Evolutionary conservation across 1,140 invertebrate genomes (phyloP).

Genomic region (Caenorhabditis briggsae): DNA sequence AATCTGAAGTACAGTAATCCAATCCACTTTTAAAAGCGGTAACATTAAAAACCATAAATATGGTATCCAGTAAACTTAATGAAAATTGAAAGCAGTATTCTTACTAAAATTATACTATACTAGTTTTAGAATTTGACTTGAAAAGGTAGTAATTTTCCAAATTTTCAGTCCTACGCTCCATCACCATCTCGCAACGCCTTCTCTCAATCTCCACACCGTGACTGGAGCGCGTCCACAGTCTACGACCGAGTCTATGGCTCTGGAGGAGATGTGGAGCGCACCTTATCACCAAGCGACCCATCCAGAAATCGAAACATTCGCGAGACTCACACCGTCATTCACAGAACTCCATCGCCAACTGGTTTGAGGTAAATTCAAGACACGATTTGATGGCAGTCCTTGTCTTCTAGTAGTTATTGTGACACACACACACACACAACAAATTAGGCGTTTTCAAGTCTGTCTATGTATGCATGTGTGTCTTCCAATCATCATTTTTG

Average conservation of each 20-base stretch:
- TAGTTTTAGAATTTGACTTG: no score
- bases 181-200: slow-evolving; percentile 38
- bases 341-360: slow-evolving; percentile 55
- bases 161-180: slow-evolving; percentile 60
- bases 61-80: no score
- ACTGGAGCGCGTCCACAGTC: slow-evolving; percentile 58
- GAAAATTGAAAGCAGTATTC: no score
- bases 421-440: slow-evolving; percentile 25
- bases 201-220: slow-evolving; percentile 57
- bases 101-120: no score
- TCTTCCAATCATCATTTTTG: slow-evolving; percentile 40
- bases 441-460: slow-evolving; percentile 45
- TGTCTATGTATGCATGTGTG: slow-evolving; percentile 25
- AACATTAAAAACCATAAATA: no score
- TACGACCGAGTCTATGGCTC: slow-evolving; percentile 48
- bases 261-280: slow-evolving; percentile 41
- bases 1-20: no score
- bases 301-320: slow-evolving; percentile 51
- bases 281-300: slow-evolving; percentile 59
- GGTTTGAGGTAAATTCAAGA: slow-evolving; percentile 50
- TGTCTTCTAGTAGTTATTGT: slow-evolving; percentile 27
- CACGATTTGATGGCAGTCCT: slow-evolving; percentile 26
- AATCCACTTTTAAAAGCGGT: no score
- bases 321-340: slow-evolving; percentile 44
- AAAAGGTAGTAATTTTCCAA: no score